phyloP scores from a whole-genome alignment of 2,888 invertebrate species.

The Macrosiphum euphorbiae region DNA sequence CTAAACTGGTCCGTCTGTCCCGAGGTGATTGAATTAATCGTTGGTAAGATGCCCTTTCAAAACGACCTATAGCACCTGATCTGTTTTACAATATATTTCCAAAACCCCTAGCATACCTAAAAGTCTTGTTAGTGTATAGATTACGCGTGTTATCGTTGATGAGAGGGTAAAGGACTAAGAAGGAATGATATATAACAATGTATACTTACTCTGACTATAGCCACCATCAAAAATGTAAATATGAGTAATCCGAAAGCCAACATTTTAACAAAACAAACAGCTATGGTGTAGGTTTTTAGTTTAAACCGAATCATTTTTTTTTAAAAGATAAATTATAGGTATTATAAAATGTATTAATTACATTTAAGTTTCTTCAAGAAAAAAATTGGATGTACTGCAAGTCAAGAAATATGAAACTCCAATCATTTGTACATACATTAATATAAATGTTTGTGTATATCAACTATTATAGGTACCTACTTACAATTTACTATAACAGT shows the following conservation, averaged over 20 bases:
- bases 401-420: neutral
- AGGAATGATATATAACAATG: neutral
- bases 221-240: neutral
- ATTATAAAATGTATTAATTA: neutral
- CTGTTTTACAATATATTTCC: conserved; percentile 51
- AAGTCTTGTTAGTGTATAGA: conserved; percentile 51
- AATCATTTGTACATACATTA: neutral
- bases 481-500: neutral
- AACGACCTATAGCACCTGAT: conserved; percentile 62
- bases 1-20: conserved; percentile 49
- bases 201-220: neutral
- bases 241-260: neutral
- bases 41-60: conserved; percentile 58
- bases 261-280: neutral
- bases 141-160: conserved; percentile 31
- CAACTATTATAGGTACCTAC: neutral
- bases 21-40: conserved; percentile 63
- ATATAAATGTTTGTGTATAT: neutral
- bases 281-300: neutral
- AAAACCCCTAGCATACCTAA: neutral
- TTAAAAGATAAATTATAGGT: neutral
- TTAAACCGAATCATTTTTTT: neutral
- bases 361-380: neutral
- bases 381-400: neutral
- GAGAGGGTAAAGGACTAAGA: neutral